phyloP scores from a whole-genome alignment of 2,113 vertebrate genomes.

The Pangasianodon hypophthalmus region DNA sequence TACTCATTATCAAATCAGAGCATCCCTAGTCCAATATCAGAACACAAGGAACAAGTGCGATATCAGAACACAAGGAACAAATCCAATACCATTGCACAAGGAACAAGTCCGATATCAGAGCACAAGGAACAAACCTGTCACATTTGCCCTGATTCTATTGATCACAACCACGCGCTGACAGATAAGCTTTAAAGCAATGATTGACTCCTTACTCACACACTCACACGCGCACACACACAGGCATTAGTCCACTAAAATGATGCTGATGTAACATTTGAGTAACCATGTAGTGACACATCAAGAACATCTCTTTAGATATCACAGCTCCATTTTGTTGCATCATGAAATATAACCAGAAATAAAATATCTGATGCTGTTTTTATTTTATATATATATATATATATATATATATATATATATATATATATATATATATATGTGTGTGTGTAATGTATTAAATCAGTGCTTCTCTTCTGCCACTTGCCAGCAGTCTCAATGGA shows the following conservation, averaged over 20 bases:
- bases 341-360: neutral
- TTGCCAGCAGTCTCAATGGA: neutral
- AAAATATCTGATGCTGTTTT: neutral
- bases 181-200: conserved; percentile 3
- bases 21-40: neutral
- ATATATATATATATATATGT: neutral
- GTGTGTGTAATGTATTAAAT: neutral
- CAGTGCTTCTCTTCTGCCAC: neutral
- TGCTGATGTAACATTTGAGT: neutral
- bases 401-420: neutral
- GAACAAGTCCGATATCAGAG: neutral
- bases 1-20: neutral
- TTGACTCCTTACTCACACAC: neutral
- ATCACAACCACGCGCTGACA: neutral
- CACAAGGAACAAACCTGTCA: neutral
- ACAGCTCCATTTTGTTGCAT: neutral
- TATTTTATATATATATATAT: neutral
- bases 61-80: too few species aligned
- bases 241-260: neutral
- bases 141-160: neutral
- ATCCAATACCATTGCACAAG: too few species aligned
- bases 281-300: neutral
- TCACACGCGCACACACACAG: neutral
- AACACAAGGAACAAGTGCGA: neutral
- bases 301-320: neutral